phyloP scores from a whole-genome alignment of 2,797 vertebrate species.

The Coilia nasus region DNA sequence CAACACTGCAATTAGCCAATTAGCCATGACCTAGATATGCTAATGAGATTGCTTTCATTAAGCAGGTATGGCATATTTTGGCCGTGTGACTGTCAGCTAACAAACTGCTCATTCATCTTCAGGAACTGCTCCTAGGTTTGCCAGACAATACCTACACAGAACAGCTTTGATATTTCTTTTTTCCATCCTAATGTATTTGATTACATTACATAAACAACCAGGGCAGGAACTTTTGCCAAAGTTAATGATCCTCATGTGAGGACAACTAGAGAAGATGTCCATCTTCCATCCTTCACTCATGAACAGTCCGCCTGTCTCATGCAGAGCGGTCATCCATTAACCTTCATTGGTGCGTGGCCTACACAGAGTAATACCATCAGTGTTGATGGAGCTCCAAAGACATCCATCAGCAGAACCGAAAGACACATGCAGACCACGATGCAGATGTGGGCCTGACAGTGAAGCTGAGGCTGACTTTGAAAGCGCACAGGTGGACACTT shows the following conservation, averaged over 20 bases:
- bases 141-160: background rate
- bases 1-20: constrained; percentile 16
- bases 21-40: background rate
- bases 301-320: background rate
- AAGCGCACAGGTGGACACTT: background rate
- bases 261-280: background rate
- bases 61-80: background rate
- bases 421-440: background rate
- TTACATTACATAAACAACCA: background rate
- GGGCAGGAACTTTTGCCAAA: background rate
- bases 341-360: background rate
- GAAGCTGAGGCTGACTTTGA: background rate
- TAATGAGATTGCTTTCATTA: background rate
- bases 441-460: background rate
- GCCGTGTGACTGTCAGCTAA: background rate
- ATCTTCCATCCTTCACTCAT: background rate
- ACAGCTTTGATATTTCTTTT: background rate
- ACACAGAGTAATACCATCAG: background rate
- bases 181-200: background rate
- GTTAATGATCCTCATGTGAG: background rate
- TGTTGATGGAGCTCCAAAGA: too few relatives aligned
- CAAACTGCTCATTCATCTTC: background rate
- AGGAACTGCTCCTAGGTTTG: background rate
- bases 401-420: background rate
- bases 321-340: background rate